A percentile compares a stretch with the other conserved stretches of the same genome.
Evolutionary conservation across 2,113 vertebrate species (phyloP).

Genomic region (Morone chrysops): DNA sequence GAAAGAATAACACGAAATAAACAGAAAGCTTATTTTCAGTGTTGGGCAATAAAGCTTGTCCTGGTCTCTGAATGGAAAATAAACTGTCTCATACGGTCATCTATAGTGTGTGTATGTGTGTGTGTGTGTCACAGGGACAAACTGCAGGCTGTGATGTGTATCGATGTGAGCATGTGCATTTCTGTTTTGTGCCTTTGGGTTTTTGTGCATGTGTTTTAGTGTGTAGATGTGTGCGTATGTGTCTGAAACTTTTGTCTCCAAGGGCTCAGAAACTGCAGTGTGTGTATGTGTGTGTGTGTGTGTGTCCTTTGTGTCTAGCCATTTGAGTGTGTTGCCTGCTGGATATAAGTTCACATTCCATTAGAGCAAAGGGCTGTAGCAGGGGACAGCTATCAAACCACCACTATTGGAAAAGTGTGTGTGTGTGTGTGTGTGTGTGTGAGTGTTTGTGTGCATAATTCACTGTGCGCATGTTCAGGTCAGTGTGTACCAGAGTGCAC

Average conservation of each 20-base stretch:
- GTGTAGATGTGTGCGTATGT: constrained; percentile 14
- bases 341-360: constrained; percentile 76
- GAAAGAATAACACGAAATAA: constrained; percentile 70
- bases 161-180: constrained; percentile 24
- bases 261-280: constrained; percentile 44
- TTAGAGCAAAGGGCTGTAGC: constrained; percentile 67
- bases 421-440: constrained; percentile 18
- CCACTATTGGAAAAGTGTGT: constrained; percentile 55
- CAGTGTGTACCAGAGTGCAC: constrained; percentile 10
- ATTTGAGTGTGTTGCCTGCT: constrained; percentile 67
- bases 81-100: constrained; percentile 58
- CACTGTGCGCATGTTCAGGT: constrained; percentile 26
- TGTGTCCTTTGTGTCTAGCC: constrained; percentile 58
- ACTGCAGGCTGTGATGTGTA: constrained; percentile 40
- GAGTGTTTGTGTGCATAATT: background rate
- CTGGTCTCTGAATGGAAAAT: constrained; percentile 61
- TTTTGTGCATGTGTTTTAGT: constrained; percentile 15
- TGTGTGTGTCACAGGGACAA: constrained; percentile 41
- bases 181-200: constrained; percentile 30
- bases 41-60: constrained; percentile 56
- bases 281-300: constrained; percentile 35
- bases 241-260: constrained; percentile 59
- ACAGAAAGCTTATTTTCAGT: constrained; percentile 69
- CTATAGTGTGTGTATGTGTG: constrained; percentile 15
- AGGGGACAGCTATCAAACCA: constrained; percentile 74